Evolutionary conservation across 2,113 vertebrate species (phyloP).

Genomic region (Mobula hypostoma): DNA sequence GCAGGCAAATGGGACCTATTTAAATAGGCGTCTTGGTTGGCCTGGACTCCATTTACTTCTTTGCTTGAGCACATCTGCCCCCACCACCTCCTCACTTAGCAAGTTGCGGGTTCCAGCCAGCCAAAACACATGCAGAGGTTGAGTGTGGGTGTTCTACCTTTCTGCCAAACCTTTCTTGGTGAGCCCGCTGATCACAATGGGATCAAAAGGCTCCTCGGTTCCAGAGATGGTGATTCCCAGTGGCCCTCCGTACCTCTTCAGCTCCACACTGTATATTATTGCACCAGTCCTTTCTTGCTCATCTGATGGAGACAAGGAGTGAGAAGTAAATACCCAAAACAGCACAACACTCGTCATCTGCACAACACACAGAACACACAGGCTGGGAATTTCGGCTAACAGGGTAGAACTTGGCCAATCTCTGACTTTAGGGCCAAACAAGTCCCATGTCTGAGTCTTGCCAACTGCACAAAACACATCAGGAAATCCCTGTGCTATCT

Average conservation of each 20-base stretch:
- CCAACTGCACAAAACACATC: too few relatives aligned
- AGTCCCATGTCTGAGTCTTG: neutral
- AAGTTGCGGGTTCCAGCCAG: neutral
- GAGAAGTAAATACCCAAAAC: neutral
- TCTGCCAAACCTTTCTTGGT: slow-evolving; percentile 91
- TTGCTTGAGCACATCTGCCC: neutral
- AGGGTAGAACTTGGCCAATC: neutral
- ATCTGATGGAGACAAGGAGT: slow-evolving; percentile 60
- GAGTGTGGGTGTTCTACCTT: slow-evolving; percentile 63
- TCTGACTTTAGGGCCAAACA: neutral
- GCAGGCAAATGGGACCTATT: too few relatives aligned
- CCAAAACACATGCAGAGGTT: neutral
- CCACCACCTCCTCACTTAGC: neutral
- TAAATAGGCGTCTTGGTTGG: too few relatives aligned
- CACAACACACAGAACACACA: neutral
- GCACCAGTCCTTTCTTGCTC: slow-evolving; percentile 88
- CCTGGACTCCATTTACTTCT: too few relatives aligned
- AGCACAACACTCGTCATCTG: neutral
- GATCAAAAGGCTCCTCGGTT: slow-evolving; percentile 94
- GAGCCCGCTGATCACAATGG: slow-evolving; percentile 89
- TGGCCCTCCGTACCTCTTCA: slow-evolving; percentile 85
- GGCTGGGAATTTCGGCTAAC: neutral
- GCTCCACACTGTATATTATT: slow-evolving; percentile 90
- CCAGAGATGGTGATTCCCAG: slow-evolving; percentile 96
- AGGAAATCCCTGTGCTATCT: neutral